A percentile compares a stretch with the other conserved stretches of the same genome.
Evolutionary conservation across 2,113 vertebrate genomes (phyloP).

Genomic region (Chionomys nivalis): DNA sequence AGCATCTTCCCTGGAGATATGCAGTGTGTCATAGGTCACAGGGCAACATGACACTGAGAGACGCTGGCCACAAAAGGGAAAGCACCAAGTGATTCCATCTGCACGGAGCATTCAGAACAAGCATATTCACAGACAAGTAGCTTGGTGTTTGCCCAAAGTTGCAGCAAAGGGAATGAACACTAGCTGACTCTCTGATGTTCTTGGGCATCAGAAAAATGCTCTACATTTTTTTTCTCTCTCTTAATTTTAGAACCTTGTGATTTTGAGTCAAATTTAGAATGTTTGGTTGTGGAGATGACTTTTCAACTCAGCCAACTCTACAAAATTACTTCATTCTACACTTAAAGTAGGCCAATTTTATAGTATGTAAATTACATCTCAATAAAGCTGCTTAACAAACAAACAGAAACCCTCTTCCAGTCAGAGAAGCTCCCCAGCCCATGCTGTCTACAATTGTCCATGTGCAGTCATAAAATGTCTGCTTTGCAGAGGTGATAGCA

Average conservation of each 20-base stretch:
- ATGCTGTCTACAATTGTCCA: background rate
- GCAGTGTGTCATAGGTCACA: rapidly evolving
- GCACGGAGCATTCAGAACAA: background rate
- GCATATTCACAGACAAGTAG: background rate
- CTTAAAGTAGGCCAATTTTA: background rate
- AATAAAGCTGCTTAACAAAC: background rate
- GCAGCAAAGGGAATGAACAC: background rate
- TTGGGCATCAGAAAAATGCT: background rate
- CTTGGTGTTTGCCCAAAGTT: too few relatives aligned
- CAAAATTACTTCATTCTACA: background rate
- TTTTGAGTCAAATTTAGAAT: slow-evolving; percentile 21
- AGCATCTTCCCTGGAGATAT: background rate
- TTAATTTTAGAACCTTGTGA: background rate
- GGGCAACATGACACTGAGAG: background rate
- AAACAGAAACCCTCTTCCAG: background rate
- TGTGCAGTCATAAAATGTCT: background rate
- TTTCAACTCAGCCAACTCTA: background rate
- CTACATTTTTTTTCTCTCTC: background rate
- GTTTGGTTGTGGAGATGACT: background rate
- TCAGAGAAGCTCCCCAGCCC: background rate
- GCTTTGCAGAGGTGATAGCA: background rate
- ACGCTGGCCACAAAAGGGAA: background rate
- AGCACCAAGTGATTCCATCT: background rate
- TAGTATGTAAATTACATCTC: background rate
- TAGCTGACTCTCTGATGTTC: background rate